Evolutionary conservation across 1,140 invertebrate species (phyloP).

Genomic region (Bombus cullumanus): DNA sequence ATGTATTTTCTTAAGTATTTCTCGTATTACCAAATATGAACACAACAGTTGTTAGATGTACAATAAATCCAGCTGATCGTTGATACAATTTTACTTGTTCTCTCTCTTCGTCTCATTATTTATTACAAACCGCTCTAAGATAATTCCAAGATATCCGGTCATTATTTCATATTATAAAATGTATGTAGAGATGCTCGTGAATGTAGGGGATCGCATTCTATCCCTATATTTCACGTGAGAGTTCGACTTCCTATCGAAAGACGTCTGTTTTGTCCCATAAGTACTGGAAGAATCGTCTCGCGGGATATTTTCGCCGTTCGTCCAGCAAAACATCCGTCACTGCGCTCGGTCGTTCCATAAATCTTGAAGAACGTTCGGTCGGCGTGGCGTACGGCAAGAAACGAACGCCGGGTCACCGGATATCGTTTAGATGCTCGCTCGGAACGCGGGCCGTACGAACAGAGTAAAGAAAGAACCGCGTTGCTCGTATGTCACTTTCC

Average conservation of each 20-base stretch:
- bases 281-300: not conserved
- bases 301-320: conserved; percentile 13
- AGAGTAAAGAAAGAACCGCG: not conserved
- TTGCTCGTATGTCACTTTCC: conserved; percentile 37
- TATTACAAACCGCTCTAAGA: too few relatives aligned
- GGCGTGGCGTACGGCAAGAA: conserved; percentile 15
- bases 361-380: conserved; percentile 43
- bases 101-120: too few relatives aligned
- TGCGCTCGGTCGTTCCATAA: conserved; percentile 34
- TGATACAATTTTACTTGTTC: too few relatives aligned
- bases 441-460: not conserved
- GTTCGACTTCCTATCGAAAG: not conserved
- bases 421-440: conserved; percentile 36
- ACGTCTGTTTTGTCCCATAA: not conserved
- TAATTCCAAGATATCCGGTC: too few relatives aligned
- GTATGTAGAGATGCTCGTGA: too few relatives aligned
- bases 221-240: not conserved
- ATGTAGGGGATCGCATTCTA: not conserved
- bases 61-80: too few relatives aligned
- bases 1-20: too few relatives aligned
- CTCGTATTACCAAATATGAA: too few relatives aligned
- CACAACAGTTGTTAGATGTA: too few relatives aligned
- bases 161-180: too few relatives aligned
- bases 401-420: conserved; percentile 35
- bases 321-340: conserved; percentile 14